Percentiles rank a stretch among this genome's conserved stretches.
phyloP scores from a whole-genome alignment of 2,113 vertebrate genomes.

The Lycaon pictus region DNA sequence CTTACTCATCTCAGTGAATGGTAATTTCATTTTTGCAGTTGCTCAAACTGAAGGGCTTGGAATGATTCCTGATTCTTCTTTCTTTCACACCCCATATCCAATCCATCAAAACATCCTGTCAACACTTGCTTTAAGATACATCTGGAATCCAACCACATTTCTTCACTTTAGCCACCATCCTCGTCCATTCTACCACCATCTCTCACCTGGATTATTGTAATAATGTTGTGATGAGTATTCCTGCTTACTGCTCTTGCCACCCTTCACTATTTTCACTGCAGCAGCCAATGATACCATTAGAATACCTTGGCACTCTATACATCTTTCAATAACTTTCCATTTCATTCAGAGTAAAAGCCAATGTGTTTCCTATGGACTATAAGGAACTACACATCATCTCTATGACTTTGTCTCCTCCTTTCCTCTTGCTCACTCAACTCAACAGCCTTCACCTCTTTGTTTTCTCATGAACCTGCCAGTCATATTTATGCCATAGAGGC shows the following conservation, averaged over 20 bases:
- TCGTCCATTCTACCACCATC: neutral
- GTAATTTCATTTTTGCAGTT: slow-evolving; percentile 51
- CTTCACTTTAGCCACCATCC: slow-evolving; percentile 20
- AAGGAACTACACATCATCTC: neutral
- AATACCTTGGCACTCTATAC: neutral
- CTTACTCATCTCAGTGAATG: slow-evolving; percentile 3
- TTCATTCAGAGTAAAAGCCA: neutral
- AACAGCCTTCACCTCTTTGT: neutral
- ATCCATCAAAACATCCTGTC: slow-evolving; percentile 52
- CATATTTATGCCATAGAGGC: neutral
- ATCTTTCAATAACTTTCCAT: neutral
- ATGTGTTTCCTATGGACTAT: neutral
- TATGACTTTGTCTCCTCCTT: neutral
- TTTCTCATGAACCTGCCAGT: neutral
- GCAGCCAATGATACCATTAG: neutral
- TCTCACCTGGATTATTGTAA: slow-evolving; percentile 47
- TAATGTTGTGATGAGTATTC: neutral
- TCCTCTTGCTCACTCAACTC: neutral
- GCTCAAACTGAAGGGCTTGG: neutral
- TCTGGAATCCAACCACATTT: slow-evolving; percentile 30
- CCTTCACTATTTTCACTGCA: neutral
- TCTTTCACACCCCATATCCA: slow-evolving; percentile 31
- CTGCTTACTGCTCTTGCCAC: neutral
- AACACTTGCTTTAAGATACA: slow-evolving; percentile 46
- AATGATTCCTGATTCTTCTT: slow-evolving; percentile 48